Evolutionary conservation across 2,113 vertebrate species (phyloP).

Genomic region (Peromyscus californicus): DNA sequence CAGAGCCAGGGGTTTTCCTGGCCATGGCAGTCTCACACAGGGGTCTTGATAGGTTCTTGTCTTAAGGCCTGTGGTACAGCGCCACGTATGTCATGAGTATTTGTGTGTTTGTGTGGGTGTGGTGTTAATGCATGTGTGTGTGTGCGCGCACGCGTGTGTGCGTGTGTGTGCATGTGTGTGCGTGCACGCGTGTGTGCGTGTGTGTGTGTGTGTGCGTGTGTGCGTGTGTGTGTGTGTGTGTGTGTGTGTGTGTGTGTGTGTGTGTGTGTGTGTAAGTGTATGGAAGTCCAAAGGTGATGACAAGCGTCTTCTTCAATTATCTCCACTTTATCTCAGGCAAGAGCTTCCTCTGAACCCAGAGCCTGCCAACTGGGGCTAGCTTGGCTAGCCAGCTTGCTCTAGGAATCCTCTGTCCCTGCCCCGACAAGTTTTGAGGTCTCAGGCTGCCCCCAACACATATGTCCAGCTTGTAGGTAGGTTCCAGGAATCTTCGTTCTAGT

Average conservation of each 20-base stretch:
- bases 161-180: rapidly evolving
- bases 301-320: not conserved
- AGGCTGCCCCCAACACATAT: not conserved
- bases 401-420: not conserved
- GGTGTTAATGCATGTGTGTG: not conserved
- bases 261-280: too few relatives aligned
- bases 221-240: not conserved
- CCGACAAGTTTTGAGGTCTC: not conserved
- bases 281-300: not conserved
- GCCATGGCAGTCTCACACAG: not conserved
- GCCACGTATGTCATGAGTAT: not conserved
- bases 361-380: not conserved
- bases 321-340: not conserved
- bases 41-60: too few relatives aligned
- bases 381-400: not conserved
- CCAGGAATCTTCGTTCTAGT: not conserved
- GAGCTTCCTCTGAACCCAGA: not conserved
- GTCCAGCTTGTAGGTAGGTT: not conserved
- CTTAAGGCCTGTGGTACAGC: not conserved
- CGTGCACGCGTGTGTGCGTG: too few relatives aligned
- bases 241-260: not conserved
- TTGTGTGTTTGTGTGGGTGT: not conserved
- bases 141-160: not conserved
- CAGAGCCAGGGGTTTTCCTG: not conserved
- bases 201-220: not conserved